Conservation (phyloP, 2,888 invertebrate genomes). For the Drosophila emarginata region DNA sequence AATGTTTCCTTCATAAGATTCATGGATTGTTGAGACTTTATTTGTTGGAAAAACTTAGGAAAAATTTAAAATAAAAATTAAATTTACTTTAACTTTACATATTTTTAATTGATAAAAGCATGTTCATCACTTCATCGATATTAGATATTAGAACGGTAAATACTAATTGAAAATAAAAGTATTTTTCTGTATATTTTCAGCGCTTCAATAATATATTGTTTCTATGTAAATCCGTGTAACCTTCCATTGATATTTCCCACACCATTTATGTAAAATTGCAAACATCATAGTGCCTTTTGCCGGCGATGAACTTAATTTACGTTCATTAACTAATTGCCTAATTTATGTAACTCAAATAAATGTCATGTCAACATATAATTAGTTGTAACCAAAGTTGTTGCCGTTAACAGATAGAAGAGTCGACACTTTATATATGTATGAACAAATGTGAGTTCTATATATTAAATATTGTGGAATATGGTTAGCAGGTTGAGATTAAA, state of each 20-base stretch:
- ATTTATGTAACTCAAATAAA: slow-evolving; percentile 77
- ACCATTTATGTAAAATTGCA: slow-evolving; percentile 26
- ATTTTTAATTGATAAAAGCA: too few relatives aligned
- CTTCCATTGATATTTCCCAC: background rate
- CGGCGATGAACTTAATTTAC: slow-evolving; percentile 60
- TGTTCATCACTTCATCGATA: too few relatives aligned
- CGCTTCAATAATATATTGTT: slow-evolving; percentile 52
- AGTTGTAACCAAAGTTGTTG: slow-evolving; percentile 49
- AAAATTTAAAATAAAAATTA: too few relatives aligned
- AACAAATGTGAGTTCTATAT: slow-evolving; percentile 27
- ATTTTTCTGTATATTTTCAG: too few relatives aligned
- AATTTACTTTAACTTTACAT: too few relatives aligned
- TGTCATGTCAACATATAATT: slow-evolving; percentile 76
- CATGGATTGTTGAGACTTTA: too few relatives aligned
- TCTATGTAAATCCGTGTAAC: background rate
- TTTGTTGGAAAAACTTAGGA: too few relatives aligned
- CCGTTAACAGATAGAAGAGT: slow-evolving; percentile 6
- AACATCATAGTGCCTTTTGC: slow-evolving; percentile 43
- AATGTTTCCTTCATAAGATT: too few relatives aligned
- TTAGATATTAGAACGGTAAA: too few relatives aligned
- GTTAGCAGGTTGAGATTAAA: slow-evolving; percentile 5
- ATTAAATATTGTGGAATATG: slow-evolving; percentile 12
- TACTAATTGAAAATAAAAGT: too few relatives aligned
- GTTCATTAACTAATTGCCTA: slow-evolving; percentile 69
- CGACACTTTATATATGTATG: background rate